These are phyloP conservation scores for Hypsibius dujardini DNA, from an alignment of 1,140 invertebrate species.

Conservation along the genomic window DNA sequence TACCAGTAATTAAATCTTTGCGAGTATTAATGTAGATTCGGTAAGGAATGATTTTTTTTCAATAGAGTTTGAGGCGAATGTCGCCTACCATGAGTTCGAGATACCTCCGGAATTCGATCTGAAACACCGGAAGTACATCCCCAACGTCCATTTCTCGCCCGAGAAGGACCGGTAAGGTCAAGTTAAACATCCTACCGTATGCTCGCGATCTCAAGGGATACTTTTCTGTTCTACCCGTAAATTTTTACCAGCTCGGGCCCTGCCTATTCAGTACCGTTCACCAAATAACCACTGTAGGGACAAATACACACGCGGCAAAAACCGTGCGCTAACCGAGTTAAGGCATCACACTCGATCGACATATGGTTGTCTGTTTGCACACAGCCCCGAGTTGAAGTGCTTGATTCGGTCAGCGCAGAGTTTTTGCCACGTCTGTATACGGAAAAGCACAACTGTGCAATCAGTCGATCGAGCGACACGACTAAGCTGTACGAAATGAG, in stretches of 20 bases:
- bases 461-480: no score
- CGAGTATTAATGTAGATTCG: neutral
- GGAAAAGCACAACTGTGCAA: no score
- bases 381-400: no score
- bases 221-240: neutral
- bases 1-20: no score
- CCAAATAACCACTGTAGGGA: no score
- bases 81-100: slow-evolving; percentile 10
- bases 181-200: neutral
- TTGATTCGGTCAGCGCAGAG: no score
- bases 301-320: no score
- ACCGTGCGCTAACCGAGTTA: no score
- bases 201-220: neutral
- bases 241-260: neutral
- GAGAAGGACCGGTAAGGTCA: slow-evolving; percentile 10
- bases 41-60: neutral
- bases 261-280: no score
- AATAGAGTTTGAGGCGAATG: slow-evolving; percentile 2
- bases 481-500: no score
- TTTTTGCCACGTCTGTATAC: no score
- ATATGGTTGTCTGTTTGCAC: neutral
- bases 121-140: slow-evolving; percentile 7
- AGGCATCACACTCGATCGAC: neutral
- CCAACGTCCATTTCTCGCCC: slow-evolving; percentile 10
- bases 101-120: slow-evolving; percentile 11